phyloP scores from a whole-genome alignment of 2,797 vertebrate genomes.

The Typhlichthys subterraneus region DNA sequence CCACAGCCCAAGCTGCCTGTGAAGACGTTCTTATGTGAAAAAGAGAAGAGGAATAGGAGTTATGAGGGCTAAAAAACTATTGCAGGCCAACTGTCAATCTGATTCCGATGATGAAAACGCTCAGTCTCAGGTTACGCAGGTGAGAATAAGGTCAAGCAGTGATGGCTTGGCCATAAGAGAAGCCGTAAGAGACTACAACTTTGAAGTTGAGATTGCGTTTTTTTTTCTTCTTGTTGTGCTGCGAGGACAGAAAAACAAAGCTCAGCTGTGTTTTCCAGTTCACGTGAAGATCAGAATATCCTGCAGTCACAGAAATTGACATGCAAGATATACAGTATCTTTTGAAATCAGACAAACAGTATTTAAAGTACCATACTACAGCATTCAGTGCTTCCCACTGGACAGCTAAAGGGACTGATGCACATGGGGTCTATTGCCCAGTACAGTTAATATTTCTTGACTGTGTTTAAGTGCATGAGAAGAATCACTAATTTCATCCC shows the following conservation, averaged over 20 bases:
- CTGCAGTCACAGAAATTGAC: conserved; percentile 8
- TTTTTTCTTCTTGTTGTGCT: not conserved
- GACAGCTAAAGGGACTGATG: conserved; percentile 29
- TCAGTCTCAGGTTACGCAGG: conserved; percentile 1
- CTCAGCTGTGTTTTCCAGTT: not conserved
- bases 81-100: not conserved
- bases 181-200: not conserved
- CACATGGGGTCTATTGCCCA: not conserved
- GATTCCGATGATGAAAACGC: not conserved
- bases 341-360: conserved; percentile 17
- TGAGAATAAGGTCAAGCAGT: not conserved
- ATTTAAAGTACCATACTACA: conserved; percentile 15
- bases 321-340: not conserved
- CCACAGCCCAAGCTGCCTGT: conserved; percentile 95
- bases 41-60: conserved; percentile 70
- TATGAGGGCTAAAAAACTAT: conserved; percentile 18
- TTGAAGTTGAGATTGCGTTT: not conserved
- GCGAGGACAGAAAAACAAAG: not conserved
- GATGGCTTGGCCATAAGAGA: not conserved
- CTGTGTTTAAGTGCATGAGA: too few relatives aligned
- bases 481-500: too few relatives aligned
- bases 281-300: conserved; percentile 17
- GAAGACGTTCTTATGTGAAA: conserved; percentile 86
- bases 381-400: conserved; percentile 8
- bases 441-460: too few relatives aligned